Base-by-base conservation (phyloP, 2,888 invertebrate species). In the Toxonevra muliebris region DNA sequence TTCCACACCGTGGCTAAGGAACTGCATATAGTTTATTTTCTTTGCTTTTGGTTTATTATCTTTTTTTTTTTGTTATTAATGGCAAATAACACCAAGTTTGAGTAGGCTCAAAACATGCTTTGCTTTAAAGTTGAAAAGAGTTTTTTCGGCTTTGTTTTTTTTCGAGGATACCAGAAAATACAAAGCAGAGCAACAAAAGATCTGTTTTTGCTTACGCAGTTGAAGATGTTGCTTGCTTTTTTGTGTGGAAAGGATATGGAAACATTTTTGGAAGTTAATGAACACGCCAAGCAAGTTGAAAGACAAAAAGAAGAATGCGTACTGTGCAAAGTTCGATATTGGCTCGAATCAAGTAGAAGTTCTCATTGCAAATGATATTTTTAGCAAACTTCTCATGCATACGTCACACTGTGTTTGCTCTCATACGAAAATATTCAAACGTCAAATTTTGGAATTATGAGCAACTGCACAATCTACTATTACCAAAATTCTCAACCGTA, bases 41-140 rank as follows among this genome's bases (percentile, higher is more conserved):
- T 10, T 53, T 53, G 15, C 15, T 53, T 13, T 20, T 20, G 54
- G 15, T n/a, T 12, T 53, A 13, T 11, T 45, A 11, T 53, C 13
- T n/a, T 15, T 53, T 13, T 12, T 19, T 17, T 19, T n/a, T 54
- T 8, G 54, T 43, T 59, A 59, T 59, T 59, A 59, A 59, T 59
- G 45, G n/a, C 59, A 59, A 59, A n/a, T 59, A 59, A 42, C 48
- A 59, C 42, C 59, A 59, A 13, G 43, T 4, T 3, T 9, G 9
- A 13, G 13, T 11, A 8, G 5, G 61, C 61, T 11, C 17, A 19
- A 10, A 20, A 50, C 30, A 7, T 12, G 15, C 20, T 54, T 19
- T 12, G 54, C 54, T 12, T 9, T 17, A 12, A 15, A 48, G 50
- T 15, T 4, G 50, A n/a, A n/a, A 12, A 12, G 54, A n/a, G 53